These are phyloP conservation scores for Echinometra lucunter DNA, from an alignment of 53 echinoderm and acorn worm species.

Conservation along the genomic window DNA sequence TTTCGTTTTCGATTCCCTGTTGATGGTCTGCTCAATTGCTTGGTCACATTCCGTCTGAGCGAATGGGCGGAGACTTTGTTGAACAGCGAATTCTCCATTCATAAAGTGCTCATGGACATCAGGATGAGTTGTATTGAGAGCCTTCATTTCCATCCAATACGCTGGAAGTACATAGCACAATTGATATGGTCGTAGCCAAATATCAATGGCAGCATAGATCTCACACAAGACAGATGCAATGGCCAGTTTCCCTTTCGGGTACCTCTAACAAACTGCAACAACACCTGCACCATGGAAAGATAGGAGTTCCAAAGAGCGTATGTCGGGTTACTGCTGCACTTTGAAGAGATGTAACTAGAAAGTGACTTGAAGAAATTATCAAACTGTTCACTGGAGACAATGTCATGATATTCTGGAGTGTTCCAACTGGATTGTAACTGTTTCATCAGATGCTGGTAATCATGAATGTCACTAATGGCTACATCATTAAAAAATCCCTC, in stretches of 20 bases:
- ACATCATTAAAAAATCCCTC: constrained; percentile 54
- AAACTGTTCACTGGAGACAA: no score
- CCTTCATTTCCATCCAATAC: background rate
- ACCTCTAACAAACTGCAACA: background rate
- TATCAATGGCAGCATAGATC: background rate
- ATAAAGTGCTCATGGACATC: no score
- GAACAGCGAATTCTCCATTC: no score
- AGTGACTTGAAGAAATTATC: background rate
- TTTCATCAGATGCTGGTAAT: background rate
- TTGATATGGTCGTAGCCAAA: background rate
- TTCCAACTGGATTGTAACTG: background rate
- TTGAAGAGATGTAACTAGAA: background rate
- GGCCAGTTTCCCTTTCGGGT: background rate
- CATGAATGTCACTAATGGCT: background rate
- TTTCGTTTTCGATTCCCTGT: no score
- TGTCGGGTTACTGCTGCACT: background rate
- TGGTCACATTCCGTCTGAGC: no score
- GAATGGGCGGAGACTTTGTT: no score
- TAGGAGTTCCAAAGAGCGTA: constrained; percentile 81
- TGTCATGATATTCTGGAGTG: background rate
- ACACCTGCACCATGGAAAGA: constrained; percentile 69
- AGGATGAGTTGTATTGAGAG: no score
- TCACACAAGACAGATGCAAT: background rate
- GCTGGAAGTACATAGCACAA: background rate
- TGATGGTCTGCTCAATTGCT: no score